Conservation (phyloP, 2,797 vertebrate species). For the Pyrocephalus nanus region DNA sequence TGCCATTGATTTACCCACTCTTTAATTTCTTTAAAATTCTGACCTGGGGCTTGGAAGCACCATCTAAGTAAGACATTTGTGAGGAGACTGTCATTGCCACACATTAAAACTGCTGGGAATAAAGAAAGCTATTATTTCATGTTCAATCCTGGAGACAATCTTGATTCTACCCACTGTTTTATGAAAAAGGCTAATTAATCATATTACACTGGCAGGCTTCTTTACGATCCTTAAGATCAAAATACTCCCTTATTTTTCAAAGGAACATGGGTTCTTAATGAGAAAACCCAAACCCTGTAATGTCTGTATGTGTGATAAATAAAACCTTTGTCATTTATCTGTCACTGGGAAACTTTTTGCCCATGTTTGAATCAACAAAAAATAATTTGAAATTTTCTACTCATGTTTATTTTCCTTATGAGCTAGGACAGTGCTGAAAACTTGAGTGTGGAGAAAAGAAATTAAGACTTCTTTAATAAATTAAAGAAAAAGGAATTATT, state of each 20-base stretch:
- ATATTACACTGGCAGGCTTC: background rate
- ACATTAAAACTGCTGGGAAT: background rate
- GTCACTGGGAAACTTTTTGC: background rate
- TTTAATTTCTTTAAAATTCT: background rate
- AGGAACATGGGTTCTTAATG: background rate
- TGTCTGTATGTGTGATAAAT: background rate
- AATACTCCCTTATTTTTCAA: background rate
- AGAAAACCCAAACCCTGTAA: background rate
- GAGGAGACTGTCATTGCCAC: background rate
- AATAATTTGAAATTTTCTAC: background rate
- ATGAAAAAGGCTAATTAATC: conserved; percentile 1
- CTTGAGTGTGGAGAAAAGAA: background rate
- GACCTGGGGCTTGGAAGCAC: background rate
- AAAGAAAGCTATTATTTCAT: background rate
- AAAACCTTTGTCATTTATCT: background rate
- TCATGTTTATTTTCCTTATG: background rate
- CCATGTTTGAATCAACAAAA: background rate
- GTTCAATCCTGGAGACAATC: background rate
- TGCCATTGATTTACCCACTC: background rate
- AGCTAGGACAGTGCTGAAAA: background rate
- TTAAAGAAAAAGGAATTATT: background rate
- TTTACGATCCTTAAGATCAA: background rate
- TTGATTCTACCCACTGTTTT: background rate
- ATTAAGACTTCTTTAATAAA: background rate
- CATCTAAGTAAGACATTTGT: background rate